These are phyloP conservation scores for Palythoa grandiflora DNA, from an alignment of 92 coral and sea anemone species.

Conservation along the genomic window DNA sequence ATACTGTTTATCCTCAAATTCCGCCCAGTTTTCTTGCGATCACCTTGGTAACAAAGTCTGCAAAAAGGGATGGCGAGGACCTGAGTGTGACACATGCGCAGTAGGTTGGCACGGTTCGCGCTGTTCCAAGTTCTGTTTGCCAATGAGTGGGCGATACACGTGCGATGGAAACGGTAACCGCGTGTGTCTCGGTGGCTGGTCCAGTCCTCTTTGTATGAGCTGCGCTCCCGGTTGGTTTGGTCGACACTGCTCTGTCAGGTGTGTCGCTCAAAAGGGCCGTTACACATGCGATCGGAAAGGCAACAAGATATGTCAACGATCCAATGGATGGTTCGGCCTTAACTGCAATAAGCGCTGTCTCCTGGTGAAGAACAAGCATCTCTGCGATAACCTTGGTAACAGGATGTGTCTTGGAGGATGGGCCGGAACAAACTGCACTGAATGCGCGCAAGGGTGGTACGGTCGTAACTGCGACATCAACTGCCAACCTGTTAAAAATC, in stretches of 20 bases:
- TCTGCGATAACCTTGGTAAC: constrained; percentile 59
- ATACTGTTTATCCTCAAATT: constrained; percentile 45
- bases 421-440: constrained; percentile 59
- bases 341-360: constrained; percentile 56
- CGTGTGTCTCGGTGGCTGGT: constrained; percentile 57
- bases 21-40: constrained; percentile 70
- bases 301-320: constrained; percentile 40
- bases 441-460: constrained; percentile 59
- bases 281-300: constrained; percentile 61
- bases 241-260: constrained; percentile 32
- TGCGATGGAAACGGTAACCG: constrained; percentile 56
- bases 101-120: constrained; percentile 66
- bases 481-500: constrained; percentile 50
- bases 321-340: constrained; percentile 58
- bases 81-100: constrained; percentile 47
- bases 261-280: constrained; percentile 46
- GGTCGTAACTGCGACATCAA: constrained; percentile 51
- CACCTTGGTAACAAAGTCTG: constrained; percentile 56
- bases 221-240: constrained; percentile 47
- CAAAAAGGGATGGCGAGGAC: constrained; percentile 57
- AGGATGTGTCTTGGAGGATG: constrained; percentile 62
- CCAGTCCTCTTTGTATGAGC: constrained; percentile 56
- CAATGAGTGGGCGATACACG: constrained; percentile 46
- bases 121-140: constrained; percentile 61
- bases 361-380: constrained; percentile 42